Base-by-base conservation (phyloP, 2,888 invertebrate species). In the Dryobota labecula region DNA sequence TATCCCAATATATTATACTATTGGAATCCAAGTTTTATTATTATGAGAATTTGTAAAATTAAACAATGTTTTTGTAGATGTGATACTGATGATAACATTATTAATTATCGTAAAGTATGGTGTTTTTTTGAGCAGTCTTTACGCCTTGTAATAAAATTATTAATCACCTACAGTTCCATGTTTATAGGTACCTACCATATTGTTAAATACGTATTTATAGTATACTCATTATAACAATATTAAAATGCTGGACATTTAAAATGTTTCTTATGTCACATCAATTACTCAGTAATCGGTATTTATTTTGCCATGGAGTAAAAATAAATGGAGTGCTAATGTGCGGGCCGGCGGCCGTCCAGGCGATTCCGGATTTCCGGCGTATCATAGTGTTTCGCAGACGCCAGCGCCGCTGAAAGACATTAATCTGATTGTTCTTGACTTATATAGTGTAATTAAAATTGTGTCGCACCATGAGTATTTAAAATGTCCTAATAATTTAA, bases 71-170 rank as follows among this genome's bases (percentile, higher is more conserved):
- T 61, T 18, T 47, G 9, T 61, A 30, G 13, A 30, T 41, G 60
- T 27, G 41, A 60, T 41, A 27, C 11, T 43, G 6, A 36, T 36
- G 24, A 24, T 49, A 47, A 33, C 56, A 24, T 68, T 53, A 43
- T 38, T 6, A 58, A 38, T 30, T 11, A n/a, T 54, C n/a, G 9
- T 38, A 54, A 18, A 13, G n/a, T 45, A 15, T 38, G 33, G 11
- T 41, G 41, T 11, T 69, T 43, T 67, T 69, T 53, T 66, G 20
- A 45, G 11, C n/a, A 27, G 27, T 67, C 43, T 66, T 54, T 43
- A 27, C 43, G 36, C 43, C 36, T 67, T 27, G n/a, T 27, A 45
- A 45, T 54, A 70, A 38, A 67, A 56, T 68, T 49, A 70, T 49
- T 57, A 33, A 43, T 41, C 6, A 33, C 30, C 9, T 27, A 36